Conservation (phyloP, 2,113 vertebrate genomes). For the Hystrix cristata region DNA sequence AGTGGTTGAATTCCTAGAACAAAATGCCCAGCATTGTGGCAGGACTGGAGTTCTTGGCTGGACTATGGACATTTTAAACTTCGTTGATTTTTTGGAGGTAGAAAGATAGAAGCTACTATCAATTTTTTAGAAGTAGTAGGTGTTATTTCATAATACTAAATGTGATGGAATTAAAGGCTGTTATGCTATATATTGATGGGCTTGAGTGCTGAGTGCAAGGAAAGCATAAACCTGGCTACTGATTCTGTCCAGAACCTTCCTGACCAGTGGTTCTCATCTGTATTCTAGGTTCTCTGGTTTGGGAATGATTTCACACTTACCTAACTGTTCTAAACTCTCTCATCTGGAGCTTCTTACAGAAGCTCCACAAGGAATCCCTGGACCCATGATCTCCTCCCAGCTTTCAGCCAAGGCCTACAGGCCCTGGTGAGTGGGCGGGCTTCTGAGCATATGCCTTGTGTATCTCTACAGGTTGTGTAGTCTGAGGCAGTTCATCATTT, state of each 20-base stretch:
- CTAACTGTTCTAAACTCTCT: neutral
- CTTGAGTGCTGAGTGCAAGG: neutral
- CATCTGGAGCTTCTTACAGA: neutral
- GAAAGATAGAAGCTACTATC: neutral
- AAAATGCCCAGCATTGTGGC: constrained; percentile 5
- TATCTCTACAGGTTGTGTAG: neutral
- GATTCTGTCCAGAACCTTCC: neutral
- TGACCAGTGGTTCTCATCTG: neutral
- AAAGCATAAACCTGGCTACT: neutral
- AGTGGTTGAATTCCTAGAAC: constrained; percentile 53
- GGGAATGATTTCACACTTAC: neutral
- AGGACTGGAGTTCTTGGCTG: neutral
- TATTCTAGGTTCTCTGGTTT: constrained; percentile 49
- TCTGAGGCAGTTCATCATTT: neutral
- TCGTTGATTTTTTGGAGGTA: neutral
- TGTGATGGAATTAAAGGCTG: neutral
- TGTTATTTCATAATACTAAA: neutral
- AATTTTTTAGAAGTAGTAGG: neutral
- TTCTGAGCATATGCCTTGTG: neutral
- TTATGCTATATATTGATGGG: neutral
- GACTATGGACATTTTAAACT: constrained; percentile 28
- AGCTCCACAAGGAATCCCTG: neutral
- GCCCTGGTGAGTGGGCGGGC: neutral
- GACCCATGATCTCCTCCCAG: neutral
- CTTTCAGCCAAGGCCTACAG: neutral